phyloP scores from a whole-genome alignment of 2,888 invertebrate genomes.

The Parthenolecanium corni region DNA sequence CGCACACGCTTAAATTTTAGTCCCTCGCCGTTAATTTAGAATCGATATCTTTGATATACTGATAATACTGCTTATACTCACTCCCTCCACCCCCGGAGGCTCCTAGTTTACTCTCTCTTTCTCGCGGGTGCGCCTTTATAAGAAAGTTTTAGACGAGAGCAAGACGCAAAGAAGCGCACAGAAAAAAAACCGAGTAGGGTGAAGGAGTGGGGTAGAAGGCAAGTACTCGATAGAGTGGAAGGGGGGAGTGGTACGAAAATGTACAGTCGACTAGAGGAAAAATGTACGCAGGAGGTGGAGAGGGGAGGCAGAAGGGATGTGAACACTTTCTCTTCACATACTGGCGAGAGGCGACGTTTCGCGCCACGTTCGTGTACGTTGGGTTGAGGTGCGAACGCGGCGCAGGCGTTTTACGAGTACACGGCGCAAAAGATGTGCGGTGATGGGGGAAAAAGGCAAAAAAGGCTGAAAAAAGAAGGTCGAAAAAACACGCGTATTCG shows the following conservation, averaged over 20 bases:
- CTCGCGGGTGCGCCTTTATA: background rate
- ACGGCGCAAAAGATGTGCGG: background rate
- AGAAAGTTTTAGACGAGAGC: slow-evolving; percentile 19
- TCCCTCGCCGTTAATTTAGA: slow-evolving; percentile 25
- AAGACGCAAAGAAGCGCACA: background rate
- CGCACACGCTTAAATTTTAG: slow-evolving; percentile 3
- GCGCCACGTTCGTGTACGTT: slow-evolving; percentile 18
- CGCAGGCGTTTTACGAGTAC: slow-evolving; percentile 21
- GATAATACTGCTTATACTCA: slow-evolving; percentile 23
- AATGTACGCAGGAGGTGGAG: no score
- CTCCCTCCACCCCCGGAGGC: no score
- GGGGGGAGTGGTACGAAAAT: no score
- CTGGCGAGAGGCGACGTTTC: background rate
- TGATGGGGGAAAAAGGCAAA: no score
- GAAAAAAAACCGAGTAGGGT: no score
- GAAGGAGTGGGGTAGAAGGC: no score
- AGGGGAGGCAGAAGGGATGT: no score
- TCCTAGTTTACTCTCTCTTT: no score
- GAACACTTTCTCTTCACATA: no score
- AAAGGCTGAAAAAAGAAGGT: no score
- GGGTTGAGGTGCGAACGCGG: slow-evolving; percentile 23
- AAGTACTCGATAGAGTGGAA: no score
- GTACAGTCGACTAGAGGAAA: no score
- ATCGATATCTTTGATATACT: slow-evolving; percentile 28
- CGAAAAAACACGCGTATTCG: slow-evolving; percentile 10